phyloP scores from a whole-genome alignment of 2,888 invertebrate species.

The Stenoptilia bipunctidactyla region DNA sequence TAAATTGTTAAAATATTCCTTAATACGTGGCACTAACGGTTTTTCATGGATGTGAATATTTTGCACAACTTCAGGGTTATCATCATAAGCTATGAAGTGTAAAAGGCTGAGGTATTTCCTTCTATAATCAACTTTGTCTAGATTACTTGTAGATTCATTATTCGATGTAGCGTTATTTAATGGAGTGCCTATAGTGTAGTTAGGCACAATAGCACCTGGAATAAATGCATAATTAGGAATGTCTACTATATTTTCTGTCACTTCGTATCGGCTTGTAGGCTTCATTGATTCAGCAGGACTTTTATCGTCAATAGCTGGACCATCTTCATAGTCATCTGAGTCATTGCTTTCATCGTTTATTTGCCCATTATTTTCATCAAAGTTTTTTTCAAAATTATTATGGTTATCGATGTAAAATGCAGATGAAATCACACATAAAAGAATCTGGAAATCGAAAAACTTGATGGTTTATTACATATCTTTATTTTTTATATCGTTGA shows the following conservation, averaged over 20 bases:
- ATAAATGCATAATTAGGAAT: conserved; percentile 31
- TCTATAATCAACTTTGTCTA: conserved; percentile 12
- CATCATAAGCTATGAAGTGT: conserved; percentile 28
- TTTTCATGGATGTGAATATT: conserved; percentile 5
- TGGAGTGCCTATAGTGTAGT: conserved; percentile 24
- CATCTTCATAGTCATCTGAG: too few species aligned
- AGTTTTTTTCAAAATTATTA: too few species aligned
- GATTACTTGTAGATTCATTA: conserved; percentile 6
- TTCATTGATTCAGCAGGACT: too few species aligned
- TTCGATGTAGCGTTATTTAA: conserved; percentile 23
- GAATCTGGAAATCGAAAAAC: too few species aligned
- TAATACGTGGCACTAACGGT: conserved; percentile 21
- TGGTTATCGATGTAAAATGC: too few species aligned
- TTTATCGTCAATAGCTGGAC: too few species aligned
- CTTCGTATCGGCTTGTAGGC: conserved; percentile 26
- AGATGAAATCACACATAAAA: too few species aligned
- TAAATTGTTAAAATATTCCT: conserved; percentile 24
- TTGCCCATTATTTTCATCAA: too few species aligned
- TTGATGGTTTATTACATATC: too few species aligned
- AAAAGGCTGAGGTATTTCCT: conserved; percentile 22
- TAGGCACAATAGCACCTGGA: conserved; percentile 25
- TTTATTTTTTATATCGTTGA: too few species aligned
- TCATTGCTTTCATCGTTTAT: too few species aligned
- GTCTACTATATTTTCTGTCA: conserved; percentile 40
- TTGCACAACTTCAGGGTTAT: conserved; percentile 11